These are phyloP conservation scores for Endomychus coccineus DNA, from an alignment of 2,888 invertebrate species.

Conservation along the genomic window DNA sequence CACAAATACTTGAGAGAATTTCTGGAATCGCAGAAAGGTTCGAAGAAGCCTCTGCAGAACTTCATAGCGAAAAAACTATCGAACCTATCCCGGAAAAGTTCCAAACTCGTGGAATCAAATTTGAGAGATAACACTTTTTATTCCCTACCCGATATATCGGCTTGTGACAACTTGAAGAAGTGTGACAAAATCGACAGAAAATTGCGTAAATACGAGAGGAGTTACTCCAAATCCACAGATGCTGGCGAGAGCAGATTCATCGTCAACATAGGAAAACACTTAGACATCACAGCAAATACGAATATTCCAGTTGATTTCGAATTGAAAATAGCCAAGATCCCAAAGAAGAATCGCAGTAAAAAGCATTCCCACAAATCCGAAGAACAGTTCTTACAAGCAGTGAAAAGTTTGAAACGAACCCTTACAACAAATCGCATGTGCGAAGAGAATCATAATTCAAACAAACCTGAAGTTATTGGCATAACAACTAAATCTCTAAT, in stretches of 20 bases:
- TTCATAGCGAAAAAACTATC: slow-evolving; percentile 41
- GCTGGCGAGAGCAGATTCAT: slow-evolving; percentile 38
- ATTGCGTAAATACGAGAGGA: slow-evolving; percentile 46
- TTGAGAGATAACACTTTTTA: slow-evolving; percentile 61
- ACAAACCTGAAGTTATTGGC: slow-evolving; percentile 33
- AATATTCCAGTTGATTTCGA: slow-evolving; percentile 41
- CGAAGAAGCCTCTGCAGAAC: slow-evolving; percentile 40
- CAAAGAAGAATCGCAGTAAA: slow-evolving; percentile 30
- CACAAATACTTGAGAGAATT: slow-evolving; percentile 42
- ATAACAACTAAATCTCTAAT: slow-evolving; percentile 20
- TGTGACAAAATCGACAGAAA: slow-evolving; percentile 67
- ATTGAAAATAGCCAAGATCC: slow-evolving; percentile 41
- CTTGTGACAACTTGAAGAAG: slow-evolving; percentile 60
- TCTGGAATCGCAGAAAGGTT: slow-evolving; percentile 41
- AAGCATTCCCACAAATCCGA: slow-evolving; percentile 19
- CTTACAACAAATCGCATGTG: slow-evolving; percentile 24
- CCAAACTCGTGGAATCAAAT: slow-evolving; percentile 34
- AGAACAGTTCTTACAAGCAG: slow-evolving; percentile 35
- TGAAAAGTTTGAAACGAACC: slow-evolving; percentile 37
- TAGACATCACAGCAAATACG: slow-evolving; percentile 38
- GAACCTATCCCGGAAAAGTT: slow-evolving; percentile 30
- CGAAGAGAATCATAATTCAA: slow-evolving; percentile 27
- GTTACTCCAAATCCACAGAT: slow-evolving; percentile 20
- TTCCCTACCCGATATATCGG: slow-evolving; percentile 63
- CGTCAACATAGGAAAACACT: slow-evolving; percentile 43